These are phyloP conservation scores for Ploceus nigricollis DNA, from an alignment of 2,113 vertebrate genomes.

Conservation along the genomic window DNA sequence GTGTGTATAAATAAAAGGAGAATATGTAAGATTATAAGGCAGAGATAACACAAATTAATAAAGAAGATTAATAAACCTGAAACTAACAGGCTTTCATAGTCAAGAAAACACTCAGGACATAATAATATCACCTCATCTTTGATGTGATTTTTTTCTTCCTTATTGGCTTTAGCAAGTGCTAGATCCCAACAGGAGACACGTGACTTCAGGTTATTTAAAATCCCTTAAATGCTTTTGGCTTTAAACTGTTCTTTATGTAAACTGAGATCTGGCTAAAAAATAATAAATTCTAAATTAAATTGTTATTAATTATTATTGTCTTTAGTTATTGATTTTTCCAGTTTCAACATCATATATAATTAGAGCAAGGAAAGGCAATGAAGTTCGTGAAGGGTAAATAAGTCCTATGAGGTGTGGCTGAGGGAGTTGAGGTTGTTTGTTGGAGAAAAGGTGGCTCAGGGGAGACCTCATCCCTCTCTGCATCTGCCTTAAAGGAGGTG, in stretches of 20 bases:
- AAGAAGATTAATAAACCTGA: neutral
- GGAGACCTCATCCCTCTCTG: neutral
- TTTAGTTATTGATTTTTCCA: neutral
- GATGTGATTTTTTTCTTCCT: neutral
- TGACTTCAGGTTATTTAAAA: neutral
- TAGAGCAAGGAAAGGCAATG: neutral
- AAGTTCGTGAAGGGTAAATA: neutral
- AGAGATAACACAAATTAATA: neutral
- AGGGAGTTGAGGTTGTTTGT: neutral
- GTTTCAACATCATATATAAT: neutral
- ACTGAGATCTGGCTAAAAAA: neutral
- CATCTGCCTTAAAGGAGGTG: neutral
- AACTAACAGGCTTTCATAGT: neutral
- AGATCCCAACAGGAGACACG: neutral
- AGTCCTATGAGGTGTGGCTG: neutral
- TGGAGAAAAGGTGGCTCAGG: neutral
- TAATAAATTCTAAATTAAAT: neutral
- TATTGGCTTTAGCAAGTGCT: neutral
- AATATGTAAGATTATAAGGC: neutral
- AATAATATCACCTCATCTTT: neutral
- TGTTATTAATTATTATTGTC: neutral
- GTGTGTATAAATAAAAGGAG: neutral
- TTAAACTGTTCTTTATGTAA: neutral
- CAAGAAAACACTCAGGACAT: neutral
- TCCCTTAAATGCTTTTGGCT: neutral